Evolutionary conservation across 2,888 invertebrate genomes (phyloP).

Genomic region (Xylota segnis): DNA sequence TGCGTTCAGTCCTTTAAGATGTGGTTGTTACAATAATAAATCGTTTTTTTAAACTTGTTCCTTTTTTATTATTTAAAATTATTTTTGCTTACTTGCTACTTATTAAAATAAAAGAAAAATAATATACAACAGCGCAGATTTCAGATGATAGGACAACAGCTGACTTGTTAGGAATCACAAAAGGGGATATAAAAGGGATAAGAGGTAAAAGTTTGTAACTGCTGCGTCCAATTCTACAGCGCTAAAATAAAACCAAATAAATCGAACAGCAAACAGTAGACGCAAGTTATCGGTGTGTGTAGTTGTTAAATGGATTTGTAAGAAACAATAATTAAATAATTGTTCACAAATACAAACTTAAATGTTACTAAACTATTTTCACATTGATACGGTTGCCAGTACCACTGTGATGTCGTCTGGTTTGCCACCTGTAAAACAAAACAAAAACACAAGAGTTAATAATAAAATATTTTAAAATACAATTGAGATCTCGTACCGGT

Average conservation of each 20-base stretch:
- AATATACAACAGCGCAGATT: slow-evolving; percentile 68
- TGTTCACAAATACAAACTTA: slow-evolving; percentile 56
- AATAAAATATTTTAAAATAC: neutral
- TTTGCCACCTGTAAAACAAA: slow-evolving; percentile 94
- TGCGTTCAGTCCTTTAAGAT: slow-evolving; percentile 72
- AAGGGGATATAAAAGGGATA: slow-evolving; percentile 2
- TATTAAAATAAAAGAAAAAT: slow-evolving; percentile 53
- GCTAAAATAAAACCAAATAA: slow-evolving; percentile 17
- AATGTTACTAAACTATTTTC: slow-evolving; percentile 77
- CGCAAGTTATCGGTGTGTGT: slow-evolving; percentile 28
- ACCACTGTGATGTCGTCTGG: slow-evolving; percentile 99
- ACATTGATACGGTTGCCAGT: slow-evolving; percentile 95
- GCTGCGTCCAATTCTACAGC: slow-evolving; percentile 44
- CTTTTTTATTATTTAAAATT: slow-evolving; percentile 48
- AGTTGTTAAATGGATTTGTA: slow-evolving; percentile 48
- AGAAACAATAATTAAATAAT: slow-evolving; percentile 28
- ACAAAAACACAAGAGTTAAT: slow-evolving; percentile 62
- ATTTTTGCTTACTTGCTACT: slow-evolving; percentile 57
- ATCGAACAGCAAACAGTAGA: slow-evolving; percentile 45
- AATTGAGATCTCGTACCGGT: slow-evolving; percentile 87
- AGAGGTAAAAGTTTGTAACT: neutral
- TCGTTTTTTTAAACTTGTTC: slow-evolving; percentile 20
- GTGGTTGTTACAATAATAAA: slow-evolving; percentile 24
- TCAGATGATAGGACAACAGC: slow-evolving; percentile 35
- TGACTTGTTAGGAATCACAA: slow-evolving; percentile 43